Percentiles rank a stretch among this genome's conserved stretches.
Conservation (phyloP, 2,113 vertebrate species). For the Paedocypris sp. region DNA sequence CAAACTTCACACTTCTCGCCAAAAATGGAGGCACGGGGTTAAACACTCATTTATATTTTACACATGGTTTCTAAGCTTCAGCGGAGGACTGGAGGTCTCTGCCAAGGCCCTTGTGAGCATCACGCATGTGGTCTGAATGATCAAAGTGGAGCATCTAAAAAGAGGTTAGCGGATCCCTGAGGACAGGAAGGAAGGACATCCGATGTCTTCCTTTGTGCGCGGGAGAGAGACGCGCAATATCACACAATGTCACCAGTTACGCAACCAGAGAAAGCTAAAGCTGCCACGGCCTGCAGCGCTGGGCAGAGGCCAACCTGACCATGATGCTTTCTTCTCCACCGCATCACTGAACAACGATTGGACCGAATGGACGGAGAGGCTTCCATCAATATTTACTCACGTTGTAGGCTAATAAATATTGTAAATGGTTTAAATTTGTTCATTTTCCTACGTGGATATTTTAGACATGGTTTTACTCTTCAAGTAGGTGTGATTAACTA, state of each 20-base stretch:
- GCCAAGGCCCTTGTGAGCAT: background rate
- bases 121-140: background rate
- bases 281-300: background rate
- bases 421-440: too few relatives aligned
- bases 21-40: too few relatives aligned
- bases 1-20: background rate
- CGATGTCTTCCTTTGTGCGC: background rate
- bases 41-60: background rate
- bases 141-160: constrained; percentile 8
- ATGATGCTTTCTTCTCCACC: background rate
- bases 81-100: background rate
- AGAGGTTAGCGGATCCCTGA: constrained; percentile 16
- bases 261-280: constrained; percentile 3
- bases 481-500: too few relatives aligned
- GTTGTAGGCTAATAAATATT: too few relatives aligned
- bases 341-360: background rate
- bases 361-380: background rate
- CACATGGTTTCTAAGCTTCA: background rate
- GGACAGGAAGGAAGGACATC: background rate
- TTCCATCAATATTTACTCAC: background rate
- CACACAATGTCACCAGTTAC: constrained; percentile 4
- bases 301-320: background rate
- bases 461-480: too few relatives aligned
- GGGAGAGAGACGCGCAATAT: background rate
- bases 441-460: too few relatives aligned